A percentile compares a stretch with the other conserved stretches of the same genome.
phyloP scores from a whole-genome alignment of 1,140 invertebrate species.

The Rhynchophorus ferrugineus region DNA sequence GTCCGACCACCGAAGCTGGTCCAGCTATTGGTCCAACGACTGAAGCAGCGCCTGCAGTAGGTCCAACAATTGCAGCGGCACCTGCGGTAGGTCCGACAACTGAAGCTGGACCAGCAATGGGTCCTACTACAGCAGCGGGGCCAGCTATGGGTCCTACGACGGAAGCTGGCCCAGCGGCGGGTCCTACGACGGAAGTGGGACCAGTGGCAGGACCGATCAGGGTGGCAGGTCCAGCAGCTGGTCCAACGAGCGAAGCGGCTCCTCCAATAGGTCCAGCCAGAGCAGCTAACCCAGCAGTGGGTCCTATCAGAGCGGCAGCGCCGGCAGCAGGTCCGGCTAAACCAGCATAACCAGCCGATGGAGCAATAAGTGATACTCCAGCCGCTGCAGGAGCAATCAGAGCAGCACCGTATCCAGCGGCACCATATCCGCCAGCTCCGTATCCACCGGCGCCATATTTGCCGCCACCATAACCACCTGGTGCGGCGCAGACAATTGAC shows the following conservation, averaged over 20 bases:
- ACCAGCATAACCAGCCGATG: not conserved
- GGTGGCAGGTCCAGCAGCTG: not conserved
- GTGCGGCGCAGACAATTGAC: conserved; percentile 10
- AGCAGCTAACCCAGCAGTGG: not conserved
- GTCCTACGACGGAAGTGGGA: not conserved
- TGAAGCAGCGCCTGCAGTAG: not conserved
- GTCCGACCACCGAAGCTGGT: not conserved
- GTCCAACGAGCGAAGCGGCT: not conserved
- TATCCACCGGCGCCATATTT: not conserved
- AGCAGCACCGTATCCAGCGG: not conserved
- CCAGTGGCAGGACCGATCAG: not conserved
- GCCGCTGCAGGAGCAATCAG: not conserved
- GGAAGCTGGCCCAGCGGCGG: not conserved
- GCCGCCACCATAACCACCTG: conserved; percentile 8
- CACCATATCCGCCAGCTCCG: not conserved
- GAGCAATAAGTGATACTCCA: not conserved
- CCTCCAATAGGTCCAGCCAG: not conserved
- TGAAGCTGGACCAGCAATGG: not conserved
- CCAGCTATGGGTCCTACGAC: not conserved
- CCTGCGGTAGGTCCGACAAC: not conserved
- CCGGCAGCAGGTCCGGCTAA: not conserved
- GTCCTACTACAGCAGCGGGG: not conserved
- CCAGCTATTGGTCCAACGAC: conserved; percentile 1
- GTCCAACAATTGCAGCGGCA: not conserved
- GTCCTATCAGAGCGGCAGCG: not conserved